Base-by-base conservation (phyloP, 2,888 invertebrate genomes). In the Teleiodes luculella region DNA sequence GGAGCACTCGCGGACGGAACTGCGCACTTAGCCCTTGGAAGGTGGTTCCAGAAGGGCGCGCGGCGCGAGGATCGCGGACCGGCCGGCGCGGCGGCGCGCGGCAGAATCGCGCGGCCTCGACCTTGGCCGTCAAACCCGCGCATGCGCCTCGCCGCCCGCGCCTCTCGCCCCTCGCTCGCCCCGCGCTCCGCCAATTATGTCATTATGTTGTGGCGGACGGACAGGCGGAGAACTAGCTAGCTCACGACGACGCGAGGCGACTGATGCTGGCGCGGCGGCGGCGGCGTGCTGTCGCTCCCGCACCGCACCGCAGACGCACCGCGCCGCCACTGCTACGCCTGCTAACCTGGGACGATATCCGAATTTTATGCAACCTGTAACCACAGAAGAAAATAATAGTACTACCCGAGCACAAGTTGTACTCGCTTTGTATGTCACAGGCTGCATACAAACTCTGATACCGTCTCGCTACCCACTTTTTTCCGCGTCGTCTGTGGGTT, bases 71-170 rank as follows among this genome's bases (percentile, higher is more conserved):
- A n/a, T n/a, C 39, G 41, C 16, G 76, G 74, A 83, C 86, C 77
- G 74, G 78, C 81, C 82, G 77, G 78, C 74, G 82, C 86, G 86
- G 78, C 86, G 85, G 87, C 81, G 86, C 86, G 86, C 86, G 85
- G 86, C 79, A 64, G 86, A 87, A 81, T 88, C 84, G 84, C 79
- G 72, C 81, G 83, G 78, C 89, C 87, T 88, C 88, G 88, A 88
- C 89, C 89, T 89, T 89, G 89, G 89, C 89, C 89, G 86, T 83
- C 88, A 89, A 88, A 88, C 88, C 89, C 88, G 88, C 87, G 86
- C 88, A 88, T 86, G 75, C 80, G 81, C 83, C 80, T 82, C 70
- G 65, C 64, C 63, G 63, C 57, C 61, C 68, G 59, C 67, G 60
- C 58, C 65, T 63, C 58, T 56, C 61, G 54, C 69, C 69, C 74